These are phyloP conservation scores for Drosophila dunni DNA, from an alignment of 1,140 invertebrate genomes.

Conservation along the genomic window DNA sequence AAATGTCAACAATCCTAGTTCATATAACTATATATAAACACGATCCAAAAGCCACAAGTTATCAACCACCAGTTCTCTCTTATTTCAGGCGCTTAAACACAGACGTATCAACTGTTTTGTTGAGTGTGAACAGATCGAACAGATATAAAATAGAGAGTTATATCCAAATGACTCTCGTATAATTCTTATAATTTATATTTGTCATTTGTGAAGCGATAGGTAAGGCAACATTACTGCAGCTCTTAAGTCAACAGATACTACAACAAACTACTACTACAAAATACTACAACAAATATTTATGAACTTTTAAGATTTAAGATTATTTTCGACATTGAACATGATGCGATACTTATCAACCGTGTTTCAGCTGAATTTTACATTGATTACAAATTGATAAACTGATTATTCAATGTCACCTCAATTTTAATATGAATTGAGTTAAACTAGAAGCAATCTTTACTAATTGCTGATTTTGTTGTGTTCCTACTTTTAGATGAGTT, in stretches of 20 bases:
- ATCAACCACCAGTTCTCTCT: slow-evolving; percentile 89
- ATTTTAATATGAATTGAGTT: background rate
- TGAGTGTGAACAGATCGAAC: slow-evolving; percentile 68
- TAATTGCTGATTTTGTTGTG: slow-evolving; percentile 32
- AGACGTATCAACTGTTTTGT: slow-evolving; percentile 66
- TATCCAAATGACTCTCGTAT: slow-evolving; percentile 50
- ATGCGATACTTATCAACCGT: slow-evolving; percentile 83
- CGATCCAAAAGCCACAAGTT: slow-evolving; percentile 82
- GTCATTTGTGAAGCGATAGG: slow-evolving; percentile 82
- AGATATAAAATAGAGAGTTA: slow-evolving; percentile 62
- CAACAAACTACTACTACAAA: slow-evolving; percentile 36
- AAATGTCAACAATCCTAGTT: slow-evolving; percentile 39
- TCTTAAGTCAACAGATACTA: slow-evolving; percentile 78
- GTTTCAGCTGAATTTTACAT: slow-evolving; percentile 84
- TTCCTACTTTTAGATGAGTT: slow-evolving; percentile 69
- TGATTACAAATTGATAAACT: slow-evolving; percentile 83
- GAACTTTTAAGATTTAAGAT: slow-evolving; percentile 45
- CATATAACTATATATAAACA: slow-evolving; percentile 54
- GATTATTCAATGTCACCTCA: slow-evolving; percentile 69
- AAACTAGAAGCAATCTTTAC: background rate
- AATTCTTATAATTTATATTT: slow-evolving; percentile 66
- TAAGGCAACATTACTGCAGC: slow-evolving; percentile 81
- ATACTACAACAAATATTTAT: background rate
- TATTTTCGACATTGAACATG: slow-evolving; percentile 74
- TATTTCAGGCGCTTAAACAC: slow-evolving; percentile 87